Base-by-base conservation (phyloP, 2,797 vertebrate genomes). In the Apodemus agrarius region DNA sequence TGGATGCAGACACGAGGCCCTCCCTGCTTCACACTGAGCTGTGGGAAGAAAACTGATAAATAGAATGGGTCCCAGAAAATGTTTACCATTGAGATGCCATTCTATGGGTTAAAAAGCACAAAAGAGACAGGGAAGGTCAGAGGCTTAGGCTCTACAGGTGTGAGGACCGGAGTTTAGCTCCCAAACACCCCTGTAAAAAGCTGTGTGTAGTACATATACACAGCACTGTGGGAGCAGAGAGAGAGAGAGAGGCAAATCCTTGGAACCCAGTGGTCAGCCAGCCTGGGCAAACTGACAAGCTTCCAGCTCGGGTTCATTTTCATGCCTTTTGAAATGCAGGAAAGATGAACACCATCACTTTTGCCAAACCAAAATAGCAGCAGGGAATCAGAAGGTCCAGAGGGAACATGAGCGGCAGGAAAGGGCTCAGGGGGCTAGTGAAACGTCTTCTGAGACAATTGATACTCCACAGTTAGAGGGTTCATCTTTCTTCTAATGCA, bases 61-160 rank as follows among this genome's bases (percentile, higher is more conserved):
- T 22, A 52, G 46, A 69, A 46, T 69, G 34, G 10, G 2, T 59
- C 76, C 87, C 2, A 78, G 67, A 82, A 94, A 87, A 19, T 61
- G 40, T 92, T 65, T 49, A 14, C 63, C 89, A 52, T 11, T 52
- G 54, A 90, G 90, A 93, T 78, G 67, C 59, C 4, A 61, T 63
- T 88, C n/a, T 67, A 16, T 74, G 54, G 16, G 61, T 93, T 80
- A 40, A 78, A 83, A 81, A 91, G 34, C 34, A 54, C 21, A 29
- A 37, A 34, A 7, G 7, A 6, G 7, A 3, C n/a, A n/a, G 43
- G 21, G 24, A 0, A 2, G 24, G n/a, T 3, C 54, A 10, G 49
- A 43, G n/a, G 26, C 52, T 43, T 4, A 12, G 67, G 69, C 34
- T 72, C 34, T 6, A 22, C 34, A 87, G 54, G 24, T 22, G n/a